phyloP scores from a whole-genome alignment of 2,113 vertebrate genomes.

The Recurvirostra avosetta region DNA sequence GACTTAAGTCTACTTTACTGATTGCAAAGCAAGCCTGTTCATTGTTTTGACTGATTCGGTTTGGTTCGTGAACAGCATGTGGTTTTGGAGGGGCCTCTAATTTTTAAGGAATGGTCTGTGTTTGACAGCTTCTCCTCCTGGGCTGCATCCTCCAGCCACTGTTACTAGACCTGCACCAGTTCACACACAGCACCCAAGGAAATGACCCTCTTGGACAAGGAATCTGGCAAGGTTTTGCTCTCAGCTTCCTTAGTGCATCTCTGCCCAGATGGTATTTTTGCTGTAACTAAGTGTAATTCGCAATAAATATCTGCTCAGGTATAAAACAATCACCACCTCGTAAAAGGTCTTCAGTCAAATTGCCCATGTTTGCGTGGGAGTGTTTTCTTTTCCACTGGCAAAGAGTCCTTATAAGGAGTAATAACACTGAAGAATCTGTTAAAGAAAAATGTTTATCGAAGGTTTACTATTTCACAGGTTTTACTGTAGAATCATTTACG shows the following conservation, averaged over 20 bases:
- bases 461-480: conserved; percentile 47
- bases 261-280: not conserved
- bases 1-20: not conserved
- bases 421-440: not conserved
- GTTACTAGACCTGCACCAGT: not conserved
- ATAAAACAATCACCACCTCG: conserved; percentile 19
- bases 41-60: not conserved
- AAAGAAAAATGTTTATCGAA: conserved; percentile 22
- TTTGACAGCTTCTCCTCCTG: not conserved
- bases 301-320: not conserved
- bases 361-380: not conserved
- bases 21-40: not conserved
- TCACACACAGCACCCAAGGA: fast-evolving
- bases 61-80: not conserved
- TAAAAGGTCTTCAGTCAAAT: not conserved
- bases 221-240: not conserved
- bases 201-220: not conserved
- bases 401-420: conserved; percentile 58
- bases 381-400: not conserved
- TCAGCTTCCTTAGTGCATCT: not conserved
- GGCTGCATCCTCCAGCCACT: not conserved
- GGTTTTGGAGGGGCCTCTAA: not conserved
- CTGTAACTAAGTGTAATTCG: not conserved
- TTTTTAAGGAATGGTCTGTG: not conserved
- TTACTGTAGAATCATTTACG: conserved; percentile 47